A percentile compares a stretch with the other conserved stretches of the same genome.
phyloP scores from a whole-genome alignment of 2,797 vertebrate species.

The Microcaecilia unicolor region DNA sequence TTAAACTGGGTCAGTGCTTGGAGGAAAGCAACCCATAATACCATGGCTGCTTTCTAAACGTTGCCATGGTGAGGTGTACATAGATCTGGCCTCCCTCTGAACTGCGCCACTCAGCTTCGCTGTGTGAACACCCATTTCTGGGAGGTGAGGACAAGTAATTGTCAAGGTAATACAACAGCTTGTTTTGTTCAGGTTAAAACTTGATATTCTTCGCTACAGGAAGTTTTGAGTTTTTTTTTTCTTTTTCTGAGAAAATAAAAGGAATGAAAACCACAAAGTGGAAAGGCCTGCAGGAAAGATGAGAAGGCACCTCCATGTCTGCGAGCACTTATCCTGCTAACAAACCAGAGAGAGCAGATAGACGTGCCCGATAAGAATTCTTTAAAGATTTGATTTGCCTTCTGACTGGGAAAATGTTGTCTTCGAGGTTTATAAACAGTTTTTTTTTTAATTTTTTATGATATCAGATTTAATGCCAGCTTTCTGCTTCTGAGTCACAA shows the following conservation, averaged over 20 bases:
- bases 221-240: constrained; percentile 29
- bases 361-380: no score
- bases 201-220: constrained; percentile 43
- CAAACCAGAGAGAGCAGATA: constrained; percentile 5
- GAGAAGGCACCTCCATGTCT: constrained; percentile 61
- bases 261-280: no score
- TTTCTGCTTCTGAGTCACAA: no score
- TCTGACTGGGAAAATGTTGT: no score
- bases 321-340: constrained; percentile 38
- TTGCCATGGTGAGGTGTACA: constrained; percentile 48
- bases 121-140: constrained; percentile 51
- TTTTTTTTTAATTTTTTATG: no score
- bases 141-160: constrained; percentile 48
- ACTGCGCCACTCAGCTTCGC: constrained; percentile 47
- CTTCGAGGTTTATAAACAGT: no score
- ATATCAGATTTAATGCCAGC: no score
- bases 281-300: no score
- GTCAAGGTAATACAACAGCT: constrained; percentile 24
- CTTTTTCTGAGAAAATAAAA: constrained; percentile 4
- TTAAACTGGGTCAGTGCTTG: constrained; percentile 4
- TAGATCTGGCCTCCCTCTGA: constrained; percentile 62
- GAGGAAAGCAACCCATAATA: constrained; percentile 41
- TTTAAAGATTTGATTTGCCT: no score
- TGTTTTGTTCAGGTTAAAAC: constrained; percentile 49
- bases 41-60: constrained; percentile 20